Conservation (phyloP, 2,113 vertebrate genomes). For the Muscicapa adusta region DNA sequence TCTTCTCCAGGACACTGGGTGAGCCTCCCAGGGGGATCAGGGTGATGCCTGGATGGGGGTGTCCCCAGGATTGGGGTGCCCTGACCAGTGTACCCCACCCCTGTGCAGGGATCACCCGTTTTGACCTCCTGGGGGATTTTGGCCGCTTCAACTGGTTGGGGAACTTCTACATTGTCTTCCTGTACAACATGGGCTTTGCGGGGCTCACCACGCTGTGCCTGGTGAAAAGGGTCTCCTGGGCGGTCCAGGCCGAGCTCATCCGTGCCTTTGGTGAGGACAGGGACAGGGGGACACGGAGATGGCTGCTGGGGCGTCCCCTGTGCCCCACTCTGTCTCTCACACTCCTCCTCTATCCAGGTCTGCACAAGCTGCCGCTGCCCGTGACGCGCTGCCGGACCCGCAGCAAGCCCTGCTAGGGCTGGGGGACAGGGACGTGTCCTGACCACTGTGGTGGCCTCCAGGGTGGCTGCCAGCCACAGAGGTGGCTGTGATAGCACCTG, state of each 20-base stretch:
- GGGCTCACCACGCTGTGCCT: conserved; percentile 90
- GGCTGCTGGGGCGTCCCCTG: neutral
- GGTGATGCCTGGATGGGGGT: neutral
- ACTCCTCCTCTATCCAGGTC: conserved; percentile 66
- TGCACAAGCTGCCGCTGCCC: conserved; percentile 85
- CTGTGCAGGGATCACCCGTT: conserved; percentile 87
- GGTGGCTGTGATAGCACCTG: rapidly evolving
- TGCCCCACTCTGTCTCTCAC: neutral
- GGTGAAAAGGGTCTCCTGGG: conserved; percentile 91
- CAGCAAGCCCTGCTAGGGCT: conserved; percentile 56
- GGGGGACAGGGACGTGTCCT: neutral
- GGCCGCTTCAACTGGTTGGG: conserved; percentile 95
- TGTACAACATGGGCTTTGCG: conserved; percentile 94
- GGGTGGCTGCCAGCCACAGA: neutral
- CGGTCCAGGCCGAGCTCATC: conserved; percentile 89
- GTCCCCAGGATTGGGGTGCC: neutral
- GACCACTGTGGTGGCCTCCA: neutral
- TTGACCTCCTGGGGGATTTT: conserved; percentile 92
- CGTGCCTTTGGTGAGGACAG: conserved; percentile 86
- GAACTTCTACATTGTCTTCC: conserved; percentile 92
- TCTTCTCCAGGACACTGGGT: conserved; percentile 96
- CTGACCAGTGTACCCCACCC: neutral
- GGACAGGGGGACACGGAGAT: neutral
- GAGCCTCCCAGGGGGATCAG: neutral
- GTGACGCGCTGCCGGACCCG: conserved; percentile 72